These are phyloP conservation scores for Phasia obesa DNA, from an alignment of 2,888 invertebrate genomes.

Conservation along the genomic window DNA sequence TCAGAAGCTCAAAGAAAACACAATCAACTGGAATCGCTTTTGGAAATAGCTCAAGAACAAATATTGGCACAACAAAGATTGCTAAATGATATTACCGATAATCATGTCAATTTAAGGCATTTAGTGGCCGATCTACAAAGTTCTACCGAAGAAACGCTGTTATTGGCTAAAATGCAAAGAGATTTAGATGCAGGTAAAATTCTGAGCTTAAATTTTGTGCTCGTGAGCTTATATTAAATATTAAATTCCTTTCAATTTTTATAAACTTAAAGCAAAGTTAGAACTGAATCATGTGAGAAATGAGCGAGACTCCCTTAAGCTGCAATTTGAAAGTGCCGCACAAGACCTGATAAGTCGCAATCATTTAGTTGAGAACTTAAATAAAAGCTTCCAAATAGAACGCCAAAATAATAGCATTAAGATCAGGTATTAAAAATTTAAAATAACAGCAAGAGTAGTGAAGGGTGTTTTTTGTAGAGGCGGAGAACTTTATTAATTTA, in stretches of 20 bases:
- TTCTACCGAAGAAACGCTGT: slow-evolving; percentile 79
- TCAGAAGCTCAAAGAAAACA: slow-evolving; percentile 76
- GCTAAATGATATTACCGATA: slow-evolving; percentile 81
- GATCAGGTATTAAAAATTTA: slow-evolving; percentile 73
- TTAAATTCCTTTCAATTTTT: not conserved
- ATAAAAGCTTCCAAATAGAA: slow-evolving; percentile 76
- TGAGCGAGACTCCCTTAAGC: slow-evolving; percentile 75
- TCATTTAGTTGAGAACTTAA: slow-evolving; percentile 70
- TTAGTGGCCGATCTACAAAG: slow-evolving; percentile 82
- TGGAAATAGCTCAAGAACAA: slow-evolving; percentile 79
- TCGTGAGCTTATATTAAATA: not conserved
- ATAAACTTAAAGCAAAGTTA: slow-evolving; percentile 75
- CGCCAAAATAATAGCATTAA: slow-evolving; percentile 77
- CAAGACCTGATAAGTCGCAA: slow-evolving; percentile 73
- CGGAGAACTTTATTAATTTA: too few relatives aligned
- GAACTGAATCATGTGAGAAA: slow-evolving; percentile 76
- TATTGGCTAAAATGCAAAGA: slow-evolving; percentile 80
- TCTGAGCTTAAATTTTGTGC: not conserved
- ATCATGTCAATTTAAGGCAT: slow-evolving; percentile 81
- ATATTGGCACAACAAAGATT: slow-evolving; percentile 80
- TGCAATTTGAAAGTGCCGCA: slow-evolving; percentile 72
- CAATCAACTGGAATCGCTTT: slow-evolving; percentile 77
- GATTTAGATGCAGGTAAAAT: slow-evolving; percentile 78
- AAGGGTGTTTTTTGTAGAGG: too few relatives aligned
- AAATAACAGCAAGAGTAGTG: not conserved